phyloP scores from a whole-genome alignment of 2,113 vertebrate genomes.

The Solea solea region DNA sequence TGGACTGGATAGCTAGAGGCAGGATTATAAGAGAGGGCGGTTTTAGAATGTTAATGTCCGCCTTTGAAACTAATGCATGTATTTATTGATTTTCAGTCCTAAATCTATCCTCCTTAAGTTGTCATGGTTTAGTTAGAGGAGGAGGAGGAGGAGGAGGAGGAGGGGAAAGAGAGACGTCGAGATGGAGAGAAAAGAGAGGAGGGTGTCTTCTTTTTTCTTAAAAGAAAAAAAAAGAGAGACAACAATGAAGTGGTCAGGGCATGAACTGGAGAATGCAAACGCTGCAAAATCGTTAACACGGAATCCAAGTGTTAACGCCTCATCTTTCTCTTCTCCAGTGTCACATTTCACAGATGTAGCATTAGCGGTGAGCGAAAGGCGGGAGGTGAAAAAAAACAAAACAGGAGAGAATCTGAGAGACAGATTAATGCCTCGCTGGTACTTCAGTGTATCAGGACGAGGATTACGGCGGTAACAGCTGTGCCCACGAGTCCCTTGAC shows the following conservation, averaged over 20 bases:
- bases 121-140: constrained; percentile 64
- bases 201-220: constrained; percentile 32
- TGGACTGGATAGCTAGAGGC: constrained; percentile 80
- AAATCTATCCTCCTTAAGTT: constrained; percentile 80
- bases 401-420: constrained; percentile 83
- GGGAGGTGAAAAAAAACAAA: constrained; percentile 42
- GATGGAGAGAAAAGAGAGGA: not conserved
- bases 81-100: constrained; percentile 79
- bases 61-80: constrained; percentile 79
- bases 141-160: not conserved
- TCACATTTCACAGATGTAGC: constrained; percentile 84
- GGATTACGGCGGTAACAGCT: constrained; percentile 96
- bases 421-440: constrained; percentile 89
- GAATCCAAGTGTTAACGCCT: constrained; percentile 49
- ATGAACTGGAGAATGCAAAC: constrained; percentile 42
- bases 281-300: constrained; percentile 29
- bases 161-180: not conserved
- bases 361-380: constrained; percentile 62
- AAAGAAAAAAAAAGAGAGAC: constrained; percentile 5
- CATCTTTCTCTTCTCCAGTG: constrained; percentile 70
- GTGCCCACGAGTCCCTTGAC: constrained; percentile 95
- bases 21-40: constrained; percentile 73
- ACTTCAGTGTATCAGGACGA: constrained; percentile 91
- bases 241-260: constrained; percentile 65
- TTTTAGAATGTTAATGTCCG: constrained; percentile 80